A percentile compares a stretch with the other conserved stretches of the same genome.
Evolutionary conservation across 2,797 vertebrate species (phyloP).

Genomic region (Mionectes olivaceus): DNA sequence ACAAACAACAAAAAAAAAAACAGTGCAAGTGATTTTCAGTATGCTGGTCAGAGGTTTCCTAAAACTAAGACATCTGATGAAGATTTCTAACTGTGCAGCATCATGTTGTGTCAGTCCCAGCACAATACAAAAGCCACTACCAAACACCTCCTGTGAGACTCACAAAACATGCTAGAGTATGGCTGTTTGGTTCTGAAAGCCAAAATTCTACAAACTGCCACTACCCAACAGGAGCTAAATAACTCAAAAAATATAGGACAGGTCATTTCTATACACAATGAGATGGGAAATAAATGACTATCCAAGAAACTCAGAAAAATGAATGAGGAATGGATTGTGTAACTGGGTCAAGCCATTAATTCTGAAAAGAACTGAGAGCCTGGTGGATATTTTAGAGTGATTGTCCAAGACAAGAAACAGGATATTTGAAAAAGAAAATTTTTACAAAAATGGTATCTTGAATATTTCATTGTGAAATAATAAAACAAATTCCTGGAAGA

Average conservation of each 20-base stretch:
- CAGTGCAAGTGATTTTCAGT: background rate
- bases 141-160: background rate
- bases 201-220: background rate
- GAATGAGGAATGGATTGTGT: background rate
- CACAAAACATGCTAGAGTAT: background rate
- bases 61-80: background rate
- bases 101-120: background rate
- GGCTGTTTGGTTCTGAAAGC: background rate
- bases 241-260: background rate
- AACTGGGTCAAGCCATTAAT: slow-evolving; percentile 16
- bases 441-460: background rate
- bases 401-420: background rate
- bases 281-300: background rate
- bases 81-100: background rate
- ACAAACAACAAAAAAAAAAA: background rate
- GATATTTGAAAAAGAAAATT: background rate
- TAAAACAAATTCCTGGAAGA: background rate
- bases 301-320: background rate
- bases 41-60: background rate
- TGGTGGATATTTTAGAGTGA: background rate
- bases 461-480: background rate
- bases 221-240: background rate
- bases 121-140: background rate
- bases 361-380: background rate
- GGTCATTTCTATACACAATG: background rate